phyloP scores from a whole-genome alignment of 37 sponge, comb jelly and placozoan species.

The Chondrilla cf. caribensis region DNA sequence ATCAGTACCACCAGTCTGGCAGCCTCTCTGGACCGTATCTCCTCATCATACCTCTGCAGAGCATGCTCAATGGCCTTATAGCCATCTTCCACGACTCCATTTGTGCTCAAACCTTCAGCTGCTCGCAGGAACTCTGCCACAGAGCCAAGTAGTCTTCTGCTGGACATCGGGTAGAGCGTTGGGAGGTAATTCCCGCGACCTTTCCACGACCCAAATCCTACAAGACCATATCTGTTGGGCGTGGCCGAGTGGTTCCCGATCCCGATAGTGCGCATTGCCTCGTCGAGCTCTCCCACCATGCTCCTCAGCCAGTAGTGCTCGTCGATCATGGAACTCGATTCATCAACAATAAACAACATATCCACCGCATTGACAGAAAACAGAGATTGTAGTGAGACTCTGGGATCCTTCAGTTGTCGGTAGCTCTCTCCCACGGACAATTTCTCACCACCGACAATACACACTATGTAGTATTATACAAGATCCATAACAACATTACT shows the following conservation, averaged over 20 bases:
- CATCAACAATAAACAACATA: slow-evolving; percentile 78
- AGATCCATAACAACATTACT: no score
- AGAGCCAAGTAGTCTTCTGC: neutral
- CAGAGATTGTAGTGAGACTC: neutral
- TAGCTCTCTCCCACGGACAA: neutral
- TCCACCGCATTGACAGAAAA: slow-evolving; percentile 35
- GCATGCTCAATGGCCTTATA: slow-evolving; percentile 61
- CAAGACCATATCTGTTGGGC: slow-evolving; percentile 56
- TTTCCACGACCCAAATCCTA: slow-evolving; percentile 66
- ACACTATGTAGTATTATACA: neutral
- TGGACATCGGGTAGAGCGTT: neutral
- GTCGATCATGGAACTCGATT: slow-evolving; percentile 75
- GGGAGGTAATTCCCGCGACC: neutral
- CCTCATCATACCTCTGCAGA: neutral
- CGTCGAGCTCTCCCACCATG: slow-evolving; percentile 52
- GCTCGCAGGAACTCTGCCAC: neutral
- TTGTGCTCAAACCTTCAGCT: neutral
- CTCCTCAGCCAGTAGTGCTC: slow-evolving; percentile 72
- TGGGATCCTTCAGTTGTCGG: neutral
- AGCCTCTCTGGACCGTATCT: slow-evolving; percentile 22
- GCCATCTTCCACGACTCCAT: slow-evolving; percentile 68
- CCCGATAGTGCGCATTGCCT: slow-evolving; percentile 28
- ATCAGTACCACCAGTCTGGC: slow-evolving; percentile 65
- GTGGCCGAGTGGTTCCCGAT: slow-evolving; percentile 28
- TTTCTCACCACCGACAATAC: neutral